Evolutionary conservation across 1,140 invertebrate genomes (phyloP).

Genomic region (Drosophila aff.): DNA sequence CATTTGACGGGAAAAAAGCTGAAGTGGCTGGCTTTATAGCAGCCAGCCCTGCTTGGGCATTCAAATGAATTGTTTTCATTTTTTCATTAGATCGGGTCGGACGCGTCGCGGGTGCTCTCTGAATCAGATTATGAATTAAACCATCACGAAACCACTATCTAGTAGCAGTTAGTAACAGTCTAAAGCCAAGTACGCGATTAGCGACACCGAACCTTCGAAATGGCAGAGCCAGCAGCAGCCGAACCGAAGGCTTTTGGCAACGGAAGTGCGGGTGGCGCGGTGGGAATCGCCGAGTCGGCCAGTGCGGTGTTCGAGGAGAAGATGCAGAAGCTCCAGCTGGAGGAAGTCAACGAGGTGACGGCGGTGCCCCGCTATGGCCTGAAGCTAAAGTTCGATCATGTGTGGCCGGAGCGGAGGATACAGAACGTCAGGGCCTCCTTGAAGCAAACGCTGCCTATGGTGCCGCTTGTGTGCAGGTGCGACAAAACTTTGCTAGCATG

Average conservation of each 20-base stretch:
- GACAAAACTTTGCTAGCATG: background rate
- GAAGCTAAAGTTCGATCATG: conserved; percentile 90
- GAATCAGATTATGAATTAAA: conserved; percentile 48
- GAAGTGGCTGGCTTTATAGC: no score
- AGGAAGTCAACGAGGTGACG: conserved; percentile 68
- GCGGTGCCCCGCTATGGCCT: conserved; percentile 88
- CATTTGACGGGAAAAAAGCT: no score
- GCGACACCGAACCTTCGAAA: conserved; percentile 30
- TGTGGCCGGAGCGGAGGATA: conserved; percentile 90
- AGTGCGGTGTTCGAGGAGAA: conserved; percentile 77
- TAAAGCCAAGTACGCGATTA: conserved; percentile 24
- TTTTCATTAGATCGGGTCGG: conserved; percentile 16
- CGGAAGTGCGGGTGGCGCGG: conserved; percentile 27
- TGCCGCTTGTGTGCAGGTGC: conserved; percentile 83
- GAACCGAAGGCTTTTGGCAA: conserved; percentile 39
- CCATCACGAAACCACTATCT: background rate
- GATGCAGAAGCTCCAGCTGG: conserved; percentile 48
- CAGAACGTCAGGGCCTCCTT: conserved; percentile 89
- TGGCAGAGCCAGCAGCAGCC: conserved; percentile 30
- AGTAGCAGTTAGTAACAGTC: conserved; percentile 2
- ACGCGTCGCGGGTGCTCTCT: conserved; percentile 26
- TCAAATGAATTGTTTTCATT: no score
- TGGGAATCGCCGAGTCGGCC: conserved; percentile 61
- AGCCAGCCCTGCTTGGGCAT: no score
- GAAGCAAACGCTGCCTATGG: conserved; percentile 86